phyloP scores from a whole-genome alignment of 2,113 vertebrate genomes.

The Scortum barcoo region DNA sequence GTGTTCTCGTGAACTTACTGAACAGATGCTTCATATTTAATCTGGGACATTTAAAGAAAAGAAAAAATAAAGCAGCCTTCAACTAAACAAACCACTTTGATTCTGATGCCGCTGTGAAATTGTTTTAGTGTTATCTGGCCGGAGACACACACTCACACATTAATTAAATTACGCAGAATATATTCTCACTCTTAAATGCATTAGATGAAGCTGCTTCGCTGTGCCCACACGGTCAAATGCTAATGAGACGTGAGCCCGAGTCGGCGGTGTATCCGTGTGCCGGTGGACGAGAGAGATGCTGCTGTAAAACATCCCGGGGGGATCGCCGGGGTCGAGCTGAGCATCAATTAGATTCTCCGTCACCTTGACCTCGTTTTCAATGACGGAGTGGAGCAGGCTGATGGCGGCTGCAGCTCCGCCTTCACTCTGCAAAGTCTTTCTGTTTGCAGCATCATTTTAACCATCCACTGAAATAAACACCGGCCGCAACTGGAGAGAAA shows the following conservation, averaged over 20 bases:
- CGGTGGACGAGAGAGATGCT: background rate
- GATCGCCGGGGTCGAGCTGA: background rate
- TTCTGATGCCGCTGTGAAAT: conserved; percentile 23
- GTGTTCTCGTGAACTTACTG: background rate
- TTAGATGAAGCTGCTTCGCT: conserved; percentile 30
- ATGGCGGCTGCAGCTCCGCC: background rate
- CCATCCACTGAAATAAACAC: background rate
- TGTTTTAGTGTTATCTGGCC: conserved; percentile 10
- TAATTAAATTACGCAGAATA: conserved; percentile 52
- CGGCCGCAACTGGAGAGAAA: background rate
- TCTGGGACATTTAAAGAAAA: background rate
- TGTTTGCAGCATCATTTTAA: background rate
- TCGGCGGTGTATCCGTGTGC: conserved; percentile 11
- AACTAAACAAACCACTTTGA: background rate
- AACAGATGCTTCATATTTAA: conserved; percentile 8
- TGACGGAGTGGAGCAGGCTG: background rate
- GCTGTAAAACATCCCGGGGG: conserved; percentile 27
- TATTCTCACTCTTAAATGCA: conserved; percentile 39
- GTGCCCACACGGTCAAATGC: conserved; percentile 39
- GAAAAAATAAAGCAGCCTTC: conserved; percentile 3
- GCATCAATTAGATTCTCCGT: conserved; percentile 57
- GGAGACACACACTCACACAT: conserved; percentile 1
- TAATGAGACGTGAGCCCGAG: conserved; percentile 36
- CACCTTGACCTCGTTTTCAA: conserved; percentile 64
- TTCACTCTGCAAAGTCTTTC: background rate